These are phyloP conservation scores for Diarsia mendica DNA, from an alignment of 2,888 invertebrate genomes.

Conservation along the genomic window DNA sequence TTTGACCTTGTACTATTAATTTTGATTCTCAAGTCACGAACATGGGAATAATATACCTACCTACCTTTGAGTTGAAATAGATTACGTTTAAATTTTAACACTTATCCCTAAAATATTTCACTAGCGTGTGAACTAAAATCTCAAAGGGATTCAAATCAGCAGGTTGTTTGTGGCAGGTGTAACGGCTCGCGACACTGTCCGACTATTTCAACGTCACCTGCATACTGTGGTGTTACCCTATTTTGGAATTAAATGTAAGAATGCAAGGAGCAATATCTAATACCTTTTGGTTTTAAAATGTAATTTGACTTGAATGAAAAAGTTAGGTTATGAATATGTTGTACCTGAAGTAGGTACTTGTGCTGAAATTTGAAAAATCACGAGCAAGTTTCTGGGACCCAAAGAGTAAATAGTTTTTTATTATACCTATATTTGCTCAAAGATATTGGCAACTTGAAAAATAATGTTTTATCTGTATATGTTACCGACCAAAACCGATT, in stretches of 20 bases:
- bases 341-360: neutral
- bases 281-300: neutral
- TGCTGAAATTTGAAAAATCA: neutral
- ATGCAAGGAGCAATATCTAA: neutral
- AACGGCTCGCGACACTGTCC: slow-evolving; percentile 44
- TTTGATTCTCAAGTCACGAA: neutral
- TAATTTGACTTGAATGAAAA: neutral
- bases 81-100: neutral
- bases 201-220: slow-evolving; percentile 52
- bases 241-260: slow-evolving; percentile 6
- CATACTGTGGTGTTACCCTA: slow-evolving; percentile 24
- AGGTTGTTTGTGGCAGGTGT: slow-evolving; percentile 55
- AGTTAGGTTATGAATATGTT: neutral
- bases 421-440: too few relatives aligned
- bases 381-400: neutral
- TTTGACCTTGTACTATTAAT: too few relatives aligned
- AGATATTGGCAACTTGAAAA: neutral
- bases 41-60: neutral
- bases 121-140: slow-evolving; percentile 41
- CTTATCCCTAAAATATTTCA: slow-evolving; percentile 24
- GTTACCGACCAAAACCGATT: too few relatives aligned
- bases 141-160: slow-evolving; percentile 26
- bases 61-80: neutral
- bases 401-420: neutral
- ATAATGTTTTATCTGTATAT: neutral